Percentiles rank a stretch among this genome's conserved stretches.
Evolutionary conservation across 2,113 vertebrate genomes (phyloP).

Genomic region (Hystrix brachyura): DNA sequence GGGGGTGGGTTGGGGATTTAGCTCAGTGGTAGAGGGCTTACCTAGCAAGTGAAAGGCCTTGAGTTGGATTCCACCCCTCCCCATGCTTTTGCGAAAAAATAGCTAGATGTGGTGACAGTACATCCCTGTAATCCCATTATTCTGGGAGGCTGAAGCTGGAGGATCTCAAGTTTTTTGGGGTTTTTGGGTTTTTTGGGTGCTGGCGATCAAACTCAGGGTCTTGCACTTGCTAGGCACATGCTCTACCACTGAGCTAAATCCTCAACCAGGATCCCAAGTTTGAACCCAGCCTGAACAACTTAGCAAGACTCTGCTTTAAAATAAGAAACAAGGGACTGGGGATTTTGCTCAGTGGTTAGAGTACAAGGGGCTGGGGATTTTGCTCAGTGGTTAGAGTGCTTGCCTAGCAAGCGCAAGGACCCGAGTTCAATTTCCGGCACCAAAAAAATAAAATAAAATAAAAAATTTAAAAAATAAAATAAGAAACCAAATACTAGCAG

Average conservation of each 20-base stretch:
- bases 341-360: neutral
- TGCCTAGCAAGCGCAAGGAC: no score
- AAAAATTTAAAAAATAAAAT: no score
- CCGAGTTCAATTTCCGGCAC: no score
- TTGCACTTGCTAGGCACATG: no score
- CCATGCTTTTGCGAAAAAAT: neutral
- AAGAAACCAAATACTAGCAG: neutral
- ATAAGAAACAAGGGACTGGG: neutral
- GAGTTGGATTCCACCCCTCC: no score
- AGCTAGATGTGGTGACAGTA: neutral
- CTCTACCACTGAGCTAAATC: no score
- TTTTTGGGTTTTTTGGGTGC: no score
- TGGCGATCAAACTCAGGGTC: no score
- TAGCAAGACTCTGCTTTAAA: neutral
- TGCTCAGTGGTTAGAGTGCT: neutral
- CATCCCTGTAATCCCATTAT: neutral
- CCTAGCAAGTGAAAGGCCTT: no score
- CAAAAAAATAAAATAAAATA: no score
- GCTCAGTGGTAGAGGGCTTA: no score
- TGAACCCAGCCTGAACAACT: neutral
- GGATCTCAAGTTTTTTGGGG: neutral
- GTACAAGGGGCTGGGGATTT: neutral
- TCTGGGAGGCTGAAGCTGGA: neutral
- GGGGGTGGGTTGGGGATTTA: no score
- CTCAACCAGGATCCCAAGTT: neutral